phyloP scores from a whole-genome alignment of 2,797 vertebrate genomes.

The Pitangus sulphuratus region DNA sequence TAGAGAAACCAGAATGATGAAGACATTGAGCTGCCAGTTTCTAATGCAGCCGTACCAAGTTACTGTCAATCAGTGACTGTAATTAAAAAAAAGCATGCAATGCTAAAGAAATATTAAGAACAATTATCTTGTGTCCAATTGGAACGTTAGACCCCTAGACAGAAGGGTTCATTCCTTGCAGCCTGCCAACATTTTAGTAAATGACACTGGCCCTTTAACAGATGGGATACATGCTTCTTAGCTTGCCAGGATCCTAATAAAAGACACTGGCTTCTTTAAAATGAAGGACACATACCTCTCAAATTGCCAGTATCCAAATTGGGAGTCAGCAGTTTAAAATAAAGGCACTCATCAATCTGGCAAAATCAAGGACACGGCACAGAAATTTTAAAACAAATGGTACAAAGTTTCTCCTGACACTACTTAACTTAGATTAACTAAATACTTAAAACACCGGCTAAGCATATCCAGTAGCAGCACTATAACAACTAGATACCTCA shows the following conservation, averaged over 20 bases:
- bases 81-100: constrained; percentile 25
- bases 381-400: constrained; percentile 60
- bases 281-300: constrained; percentile 77
- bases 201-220: constrained; percentile 76
- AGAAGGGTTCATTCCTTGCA: constrained; percentile 60
- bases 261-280: constrained; percentile 76
- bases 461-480: not conserved
- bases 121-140: constrained; percentile 71
- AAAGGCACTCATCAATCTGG: constrained; percentile 66
- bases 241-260: constrained; percentile 79
- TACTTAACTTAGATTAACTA: constrained; percentile 26
- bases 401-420: constrained; percentile 47
- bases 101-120: constrained; percentile 63
- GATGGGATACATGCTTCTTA: constrained; percentile 74
- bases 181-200: constrained; percentile 73
- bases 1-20: constrained; percentile 67
- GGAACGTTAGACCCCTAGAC: constrained; percentile 68
- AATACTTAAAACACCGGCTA: constrained; percentile 12
- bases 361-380: constrained; percentile 62
- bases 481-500: not conserved
- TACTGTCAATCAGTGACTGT: constrained; percentile 66
- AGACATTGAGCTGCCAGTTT: constrained; percentile 66
- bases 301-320: constrained; percentile 72
- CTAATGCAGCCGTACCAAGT: constrained; percentile 70
- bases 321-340: constrained; percentile 75